These are phyloP conservation scores for Toxotes jaculatrix DNA, from an alignment of 2,113 vertebrate species.

Conservation along the genomic window DNA sequence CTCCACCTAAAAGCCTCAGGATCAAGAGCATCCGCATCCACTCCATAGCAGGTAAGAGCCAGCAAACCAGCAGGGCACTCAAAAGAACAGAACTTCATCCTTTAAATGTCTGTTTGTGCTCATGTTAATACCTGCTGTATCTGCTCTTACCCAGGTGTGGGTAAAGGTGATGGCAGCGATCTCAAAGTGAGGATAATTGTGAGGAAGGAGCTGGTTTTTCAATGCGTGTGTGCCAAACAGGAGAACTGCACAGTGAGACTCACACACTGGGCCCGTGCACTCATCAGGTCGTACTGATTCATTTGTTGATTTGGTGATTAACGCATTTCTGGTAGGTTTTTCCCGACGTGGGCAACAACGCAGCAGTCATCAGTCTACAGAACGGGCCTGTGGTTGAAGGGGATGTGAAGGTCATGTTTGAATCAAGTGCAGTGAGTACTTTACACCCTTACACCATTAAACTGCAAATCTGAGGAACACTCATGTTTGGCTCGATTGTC, in stretches of 20 bases:
- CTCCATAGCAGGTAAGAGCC: slow-evolving; percentile 88
- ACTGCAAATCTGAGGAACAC: not conserved
- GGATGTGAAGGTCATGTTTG: slow-evolving; percentile 95
- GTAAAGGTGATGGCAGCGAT: slow-evolving; percentile 90
- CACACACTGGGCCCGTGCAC: not conserved
- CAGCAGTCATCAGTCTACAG: slow-evolving; percentile 87
- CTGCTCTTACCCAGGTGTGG: slow-evolving; percentile 85
- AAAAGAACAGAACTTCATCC: not conserved
- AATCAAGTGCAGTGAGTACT: slow-evolving; percentile 89
- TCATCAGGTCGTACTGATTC: not conserved
- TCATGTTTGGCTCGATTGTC: not conserved
- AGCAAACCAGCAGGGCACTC: not conserved
- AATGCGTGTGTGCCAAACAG: slow-evolving; percentile 86
- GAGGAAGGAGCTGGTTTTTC: slow-evolving; percentile 85
- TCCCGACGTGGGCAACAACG: slow-evolving; percentile 88
- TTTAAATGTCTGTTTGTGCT: not conserved
- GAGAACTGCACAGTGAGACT: slow-evolving; percentile 88
- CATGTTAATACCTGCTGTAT: not conserved
- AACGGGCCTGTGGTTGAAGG: slow-evolving; percentile 88
- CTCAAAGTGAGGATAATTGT: slow-evolving; percentile 88
- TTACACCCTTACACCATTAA: not conserved
- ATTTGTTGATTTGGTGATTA: not conserved
- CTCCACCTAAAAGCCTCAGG: slow-evolving; percentile 85
- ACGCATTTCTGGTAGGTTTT: slow-evolving; percentile 83
- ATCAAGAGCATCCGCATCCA: slow-evolving; percentile 90